Evolutionary conservation across 2,797 vertebrate genomes (phyloP).

Genomic region (Ptychobarbus kaznakovi): DNA sequence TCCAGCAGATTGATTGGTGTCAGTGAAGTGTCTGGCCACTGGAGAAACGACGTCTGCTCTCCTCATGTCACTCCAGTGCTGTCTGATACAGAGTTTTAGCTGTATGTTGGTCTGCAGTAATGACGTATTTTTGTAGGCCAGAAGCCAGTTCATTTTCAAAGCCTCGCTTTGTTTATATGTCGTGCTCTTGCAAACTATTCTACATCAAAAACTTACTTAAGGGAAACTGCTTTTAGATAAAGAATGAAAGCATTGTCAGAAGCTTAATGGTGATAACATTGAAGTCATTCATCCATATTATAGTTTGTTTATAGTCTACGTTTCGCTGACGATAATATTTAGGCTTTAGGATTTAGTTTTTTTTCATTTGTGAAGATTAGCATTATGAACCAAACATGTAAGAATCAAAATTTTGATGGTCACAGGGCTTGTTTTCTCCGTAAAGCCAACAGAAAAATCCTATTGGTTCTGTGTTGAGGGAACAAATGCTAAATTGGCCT

Average conservation of each 20-base stretch:
- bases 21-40: slow-evolving; percentile 16
- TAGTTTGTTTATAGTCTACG: not conserved
- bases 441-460: not conserved
- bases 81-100: not conserved
- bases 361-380: not conserved
- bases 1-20: slow-evolving; percentile 10
- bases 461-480: not conserved
- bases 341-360: not conserved
- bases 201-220: not conserved
- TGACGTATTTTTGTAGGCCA: not conserved
- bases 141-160: not conserved
- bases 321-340: not conserved
- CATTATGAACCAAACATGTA: not conserved
- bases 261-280: not conserved
- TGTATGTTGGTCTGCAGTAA: not conserved
- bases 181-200: not conserved
- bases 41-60: slow-evolving; percentile 16
- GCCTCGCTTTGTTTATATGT: not conserved
- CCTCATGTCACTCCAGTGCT: not conserved
- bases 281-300: not conserved
- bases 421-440: not conserved
- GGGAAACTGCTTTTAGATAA: not conserved
- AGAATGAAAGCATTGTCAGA: not conserved
- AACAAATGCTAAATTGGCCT: not conserved
- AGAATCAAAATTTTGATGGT: not conserved